Base-by-base conservation (phyloP, 2,888 invertebrate species). In the Chrysolina americana region DNA sequence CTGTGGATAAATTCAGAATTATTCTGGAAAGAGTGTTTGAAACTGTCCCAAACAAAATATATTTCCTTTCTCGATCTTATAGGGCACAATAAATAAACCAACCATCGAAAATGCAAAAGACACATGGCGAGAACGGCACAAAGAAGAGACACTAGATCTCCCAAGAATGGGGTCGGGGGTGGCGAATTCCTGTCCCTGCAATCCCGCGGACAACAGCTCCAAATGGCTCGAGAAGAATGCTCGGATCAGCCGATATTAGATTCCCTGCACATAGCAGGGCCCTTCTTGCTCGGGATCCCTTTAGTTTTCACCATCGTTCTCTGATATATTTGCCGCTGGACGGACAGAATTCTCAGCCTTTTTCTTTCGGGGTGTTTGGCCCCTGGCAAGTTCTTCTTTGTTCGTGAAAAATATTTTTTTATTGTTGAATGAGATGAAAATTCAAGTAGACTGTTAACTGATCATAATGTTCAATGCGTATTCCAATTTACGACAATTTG, bases 221-320 rank as follows among this genome's bases (percentile, higher is more conserved):
- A 83, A 72, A 83, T 83, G 84, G 85, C 84, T 84, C 84, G 86
- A 83, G 84, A 85, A 86, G 86, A 87, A 87, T 87, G 85, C 84
- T 82, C 82, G 86, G 86, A 86, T 85, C 85, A 85, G 84, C 84
- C 85, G 85, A 86, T 87, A 87, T 87, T 87, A 86, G 86, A 87
- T 86, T 86, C 86, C 80, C 85, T 78, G 74, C 83, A 83, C 85
- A 84, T 84, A 84, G 83, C 85, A 81, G 82, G 79, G 81, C 82
- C 79, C 80, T 75, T 77, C 69, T 64, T 65, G 56, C 41, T 47
- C 23, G n/a, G 41, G 9, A 28, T 15, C 68, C 68, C 53, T 68
- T 21, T 44, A 44, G 66, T 75, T 71, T 72, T 72, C 70, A 19
- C 72, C 70, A 64, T 47, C 71, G 66, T 47, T 62, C 70, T 63